Conservation (phyloP, 37 sponge, comb jelly and placozoan species). For the Agelas oroides region DNA sequence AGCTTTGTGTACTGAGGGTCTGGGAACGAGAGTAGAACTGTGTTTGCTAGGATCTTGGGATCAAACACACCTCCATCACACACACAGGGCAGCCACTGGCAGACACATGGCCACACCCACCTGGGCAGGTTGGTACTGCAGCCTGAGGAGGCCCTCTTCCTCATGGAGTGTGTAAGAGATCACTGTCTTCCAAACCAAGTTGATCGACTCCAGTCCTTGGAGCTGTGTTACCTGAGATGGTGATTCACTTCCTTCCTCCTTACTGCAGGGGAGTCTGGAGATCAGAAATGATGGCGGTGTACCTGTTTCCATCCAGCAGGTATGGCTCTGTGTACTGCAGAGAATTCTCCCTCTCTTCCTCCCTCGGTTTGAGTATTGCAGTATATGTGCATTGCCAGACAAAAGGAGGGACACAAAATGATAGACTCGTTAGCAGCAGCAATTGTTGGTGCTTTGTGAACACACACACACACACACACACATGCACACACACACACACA, state of each 20-base stretch:
- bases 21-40: no score
- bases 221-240: no score
- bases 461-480: slow-evolving; percentile 32
- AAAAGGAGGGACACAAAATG: no score
- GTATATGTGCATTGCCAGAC: no score
- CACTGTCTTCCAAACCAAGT: no score
- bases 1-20: no score
- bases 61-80: no score
- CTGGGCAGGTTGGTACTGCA: slow-evolving; percentile 19
- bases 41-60: no score
- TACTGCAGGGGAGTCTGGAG: slow-evolving; percentile 26
- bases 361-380: neutral
- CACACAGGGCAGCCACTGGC: slow-evolving; percentile 73
- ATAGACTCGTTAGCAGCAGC: no score
- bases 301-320: slow-evolving; percentile 43
- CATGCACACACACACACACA: neutral
- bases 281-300: neutral
- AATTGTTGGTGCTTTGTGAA: neutral
- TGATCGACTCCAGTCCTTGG: no score
- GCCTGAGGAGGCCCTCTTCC: slow-evolving; percentile 72
- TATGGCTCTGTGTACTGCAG: neutral
- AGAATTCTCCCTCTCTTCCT: neutral
- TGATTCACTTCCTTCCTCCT: no score
- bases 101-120: slow-evolving; percentile 59
- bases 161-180: slow-evolving; percentile 71